Evolutionary conservation across 2,888 invertebrate genomes (phyloP).

Genomic region (Euplagia quadripunctaria): DNA sequence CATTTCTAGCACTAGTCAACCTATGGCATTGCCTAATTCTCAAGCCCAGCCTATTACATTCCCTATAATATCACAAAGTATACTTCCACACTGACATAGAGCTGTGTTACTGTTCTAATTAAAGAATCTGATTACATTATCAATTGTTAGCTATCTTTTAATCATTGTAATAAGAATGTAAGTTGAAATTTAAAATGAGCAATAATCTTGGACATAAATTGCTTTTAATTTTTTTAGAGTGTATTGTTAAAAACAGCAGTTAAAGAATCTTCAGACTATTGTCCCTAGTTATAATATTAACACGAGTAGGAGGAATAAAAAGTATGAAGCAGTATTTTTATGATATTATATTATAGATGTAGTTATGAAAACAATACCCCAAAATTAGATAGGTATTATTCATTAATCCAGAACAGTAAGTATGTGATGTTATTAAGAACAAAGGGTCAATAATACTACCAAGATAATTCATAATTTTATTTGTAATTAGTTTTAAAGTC

Average conservation of each 20-base stretch:
- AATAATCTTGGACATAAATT: constrained; percentile 11
- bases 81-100: constrained; percentile 74
- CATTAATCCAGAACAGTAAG: neutral
- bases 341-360: constrained; percentile 19
- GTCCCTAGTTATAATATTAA: constrained; percentile 14
- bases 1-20: constrained; percentile 83
- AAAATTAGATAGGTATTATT: constrained; percentile 9
- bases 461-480: constrained; percentile 1
- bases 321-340: constrained; percentile 32
- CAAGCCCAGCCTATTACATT: constrained; percentile 82
- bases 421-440: constrained; percentile 4
- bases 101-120: constrained; percentile 11
- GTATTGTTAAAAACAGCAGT: neutral
- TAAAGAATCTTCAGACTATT: constrained; percentile 15
- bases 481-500: constrained; percentile 6
- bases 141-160: constrained; percentile 4
- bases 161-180: constrained; percentile 22
- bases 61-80: constrained; percentile 84
- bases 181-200: constrained; percentile 19
- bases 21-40: constrained; percentile 80
- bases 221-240: neutral
- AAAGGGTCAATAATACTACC: constrained; percentile 6
- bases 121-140: constrained; percentile 20
- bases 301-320: neutral
- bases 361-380: constrained; percentile 11